Conservation (phyloP, 1,140 invertebrate genomes). For the Gyrodactylus salaris region DNA sequence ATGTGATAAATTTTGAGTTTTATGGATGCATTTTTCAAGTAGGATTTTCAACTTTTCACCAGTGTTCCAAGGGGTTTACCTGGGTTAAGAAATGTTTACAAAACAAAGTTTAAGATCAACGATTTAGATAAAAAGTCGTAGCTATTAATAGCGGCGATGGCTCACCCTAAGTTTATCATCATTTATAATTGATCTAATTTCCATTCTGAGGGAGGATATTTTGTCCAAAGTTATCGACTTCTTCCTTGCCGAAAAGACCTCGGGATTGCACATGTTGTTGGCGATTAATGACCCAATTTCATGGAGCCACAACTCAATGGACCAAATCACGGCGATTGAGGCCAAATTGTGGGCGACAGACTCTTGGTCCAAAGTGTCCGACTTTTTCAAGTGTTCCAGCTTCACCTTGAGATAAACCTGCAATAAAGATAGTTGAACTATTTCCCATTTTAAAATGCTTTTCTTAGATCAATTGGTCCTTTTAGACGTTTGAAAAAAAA, state of each 20-base stretch:
- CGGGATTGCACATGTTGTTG: neutral
- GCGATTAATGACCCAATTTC: neutral
- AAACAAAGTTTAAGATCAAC: too few relatives aligned
- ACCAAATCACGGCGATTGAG: neutral
- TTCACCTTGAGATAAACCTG: neutral
- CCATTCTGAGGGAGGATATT: neutral
- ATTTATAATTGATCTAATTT: neutral
- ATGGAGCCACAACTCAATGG: neutral
- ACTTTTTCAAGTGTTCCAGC: neutral
- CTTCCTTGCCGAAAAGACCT: neutral
- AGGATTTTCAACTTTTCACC: too few relatives aligned
- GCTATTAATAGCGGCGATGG: too few relatives aligned
- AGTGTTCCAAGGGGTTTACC: too few relatives aligned
- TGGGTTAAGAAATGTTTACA: too few relatives aligned
- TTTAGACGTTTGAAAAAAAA: too few relatives aligned
- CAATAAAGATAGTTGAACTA: too few relatives aligned
- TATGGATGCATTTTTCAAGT: too few relatives aligned
- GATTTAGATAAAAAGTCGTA: too few relatives aligned
- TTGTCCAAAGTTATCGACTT: neutral
- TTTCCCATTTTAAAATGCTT: too few relatives aligned
- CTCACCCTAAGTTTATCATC: neutral
- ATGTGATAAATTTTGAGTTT: too few relatives aligned
- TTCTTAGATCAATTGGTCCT: too few relatives aligned
- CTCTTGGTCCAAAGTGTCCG: neutral
- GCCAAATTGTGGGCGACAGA: neutral